phyloP scores from a whole-genome alignment of 1,140 invertebrate genomes.

The Leptinotarsa lineolata region DNA sequence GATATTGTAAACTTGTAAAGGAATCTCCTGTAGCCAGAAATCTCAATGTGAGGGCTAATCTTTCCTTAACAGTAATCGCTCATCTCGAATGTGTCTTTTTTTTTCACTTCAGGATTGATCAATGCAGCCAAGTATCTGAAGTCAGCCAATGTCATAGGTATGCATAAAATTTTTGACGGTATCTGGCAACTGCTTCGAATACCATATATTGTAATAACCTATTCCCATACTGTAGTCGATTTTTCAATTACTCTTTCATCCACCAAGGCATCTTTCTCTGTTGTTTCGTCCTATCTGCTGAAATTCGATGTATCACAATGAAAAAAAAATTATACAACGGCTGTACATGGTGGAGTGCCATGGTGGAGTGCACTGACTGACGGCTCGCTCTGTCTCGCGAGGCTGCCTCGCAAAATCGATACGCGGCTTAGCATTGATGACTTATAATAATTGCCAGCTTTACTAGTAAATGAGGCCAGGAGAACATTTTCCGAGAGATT shows the following conservation, averaged over 20 bases:
- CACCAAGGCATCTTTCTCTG: conserved; percentile 14
- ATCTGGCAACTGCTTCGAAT: not conserved
- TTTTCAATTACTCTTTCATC: conserved; percentile 7
- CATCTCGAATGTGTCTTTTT: not conserved
- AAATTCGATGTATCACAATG: conserved; percentile 32
- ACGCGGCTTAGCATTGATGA: not conserved
- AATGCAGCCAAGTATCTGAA: not conserved
- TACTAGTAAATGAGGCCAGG: too few relatives aligned
- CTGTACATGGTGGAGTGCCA: conserved; percentile 24
- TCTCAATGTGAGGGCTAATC: not conserved
- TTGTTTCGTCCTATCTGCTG: conserved; percentile 28
- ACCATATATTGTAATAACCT: not conserved
- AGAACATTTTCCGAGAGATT: too few relatives aligned
- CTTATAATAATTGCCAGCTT: too few relatives aligned
- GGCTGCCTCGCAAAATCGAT: conserved; percentile 24
- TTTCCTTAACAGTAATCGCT: not conserved
- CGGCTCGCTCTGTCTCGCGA: conserved; percentile 22
- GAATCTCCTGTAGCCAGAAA: not conserved
- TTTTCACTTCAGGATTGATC: not conserved
- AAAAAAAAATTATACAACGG: conserved; percentile 27
- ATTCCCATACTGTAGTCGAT: not conserved
- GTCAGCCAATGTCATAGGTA: not conserved
- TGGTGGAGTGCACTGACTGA: conserved; percentile 18
- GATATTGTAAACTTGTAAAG: not conserved
- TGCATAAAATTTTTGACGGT: not conserved